Evolutionary conservation across 2,888 invertebrate species (phyloP), one percentile per base, ranked within the genome.

Genomic region (Sylvicola cinctus): DNA sequence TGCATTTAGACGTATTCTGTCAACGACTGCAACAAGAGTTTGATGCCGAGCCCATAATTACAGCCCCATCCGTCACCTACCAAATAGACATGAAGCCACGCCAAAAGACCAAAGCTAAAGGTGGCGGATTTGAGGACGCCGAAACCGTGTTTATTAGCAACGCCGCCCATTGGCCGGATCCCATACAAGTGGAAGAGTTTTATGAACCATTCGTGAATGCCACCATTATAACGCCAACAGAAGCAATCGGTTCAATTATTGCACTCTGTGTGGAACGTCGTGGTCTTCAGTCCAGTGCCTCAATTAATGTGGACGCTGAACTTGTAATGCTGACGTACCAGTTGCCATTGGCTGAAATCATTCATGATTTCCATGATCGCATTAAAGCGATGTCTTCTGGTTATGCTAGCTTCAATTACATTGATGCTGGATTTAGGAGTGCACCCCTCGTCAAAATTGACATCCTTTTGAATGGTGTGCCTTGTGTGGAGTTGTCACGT

Each of bases 321-420:
- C 69, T 87, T 50, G 62, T 88, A 1, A 66, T 95, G 61, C 52
- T 93, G 50, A 77, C 79, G 45, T 88, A 77, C 49, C 59, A 75
- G 26, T 57, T 98, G 33, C 96, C 96, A 0, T 60, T 98, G 5
- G 84, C 79, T 44, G 96, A 98, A 65, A 79, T 96, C 16, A 76
- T 96, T 11, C 60, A 91, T 7, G 93, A 96, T 55, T 96, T 98
- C 54, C 91, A 91, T 50, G 95, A 96, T 51, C 66, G 68, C 3
- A 60, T 95, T 3, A 96, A 96, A 57, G 76, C 81, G 11, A 46
- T 85, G 13, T 79, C 84, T 3, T 91, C 91, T 0, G 96, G 96
- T 20, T 96, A 88, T 60, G 96, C 91, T 2, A 85, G 85, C 51
- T 91, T 91, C 51, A 88, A 88, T 55, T 91, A 91, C 49, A 87